Base-by-base conservation (phyloP, 2,797 vertebrate species). In the Pseudochaenichthys georgianus region DNA sequence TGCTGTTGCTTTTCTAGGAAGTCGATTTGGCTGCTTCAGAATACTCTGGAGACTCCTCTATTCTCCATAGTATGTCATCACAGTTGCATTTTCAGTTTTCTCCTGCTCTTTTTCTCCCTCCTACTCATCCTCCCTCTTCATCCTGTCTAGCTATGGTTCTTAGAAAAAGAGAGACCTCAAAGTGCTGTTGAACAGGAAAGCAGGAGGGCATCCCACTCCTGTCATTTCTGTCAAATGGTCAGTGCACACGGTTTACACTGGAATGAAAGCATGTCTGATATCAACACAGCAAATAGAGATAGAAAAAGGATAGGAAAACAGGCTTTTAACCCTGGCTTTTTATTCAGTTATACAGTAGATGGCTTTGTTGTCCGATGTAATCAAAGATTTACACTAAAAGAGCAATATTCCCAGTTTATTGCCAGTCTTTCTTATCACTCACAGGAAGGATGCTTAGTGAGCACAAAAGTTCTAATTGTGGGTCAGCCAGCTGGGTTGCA, bases 201-300 rank as follows among this genome's bases (percentile, higher is more conserved):
- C 73, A 77, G 41, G 57, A 80, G 76, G 66, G 77, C 79, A 82
- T 87, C 69, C 63, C 55, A 60, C 55, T 82, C 68, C 83, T 83
- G 85, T 84, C 87, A 83, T 81, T 45, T 60, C 82, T 91, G 88
- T 89, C 90, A 91, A 90, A 88, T 75, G 74, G 77, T 82, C 69
- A 74, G 78, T 82, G 87, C 83, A 79, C 83, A 82, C 66, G 66
- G 77, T 83, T 87, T 79, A 48, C 57, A 70, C 52, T 23, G 58
- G 45, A 60, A 62, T 61, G 75, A 42, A 86, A 65, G 45, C 15
- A 43, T 17, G 73, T 65, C 77, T 74, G 58, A 77, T 70, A 55
- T 57, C 60, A 31, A 13, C 9, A 46, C 58, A 67, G 63, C 73
- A 82, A 83, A 72, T 10, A 31, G 38, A 64, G 65, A 67, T 28